Evolutionary conservation across 2,113 vertebrate species (phyloP), one percentile per base, ranked within the genome.

Genomic region (Oxygymnocypris stewartii): DNA sequence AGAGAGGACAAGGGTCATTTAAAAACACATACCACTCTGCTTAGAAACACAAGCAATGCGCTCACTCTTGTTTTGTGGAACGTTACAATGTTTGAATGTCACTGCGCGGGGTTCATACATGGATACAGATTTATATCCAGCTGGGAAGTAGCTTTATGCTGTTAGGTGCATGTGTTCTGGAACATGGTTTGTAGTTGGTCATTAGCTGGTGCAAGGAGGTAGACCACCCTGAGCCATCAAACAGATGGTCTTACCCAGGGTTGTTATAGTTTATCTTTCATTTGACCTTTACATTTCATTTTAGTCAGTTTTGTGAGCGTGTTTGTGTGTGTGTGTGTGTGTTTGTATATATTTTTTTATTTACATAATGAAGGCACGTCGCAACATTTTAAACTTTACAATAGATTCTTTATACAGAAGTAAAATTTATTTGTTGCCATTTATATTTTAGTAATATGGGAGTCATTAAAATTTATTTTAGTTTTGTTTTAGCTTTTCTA

Each of bases 1-100:
- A 73, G 80, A 63, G 75, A 75, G 84, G 73, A 86, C 84, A 86
- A 47, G 83, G 85, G 77, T 87, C 74, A 88, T 35, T 75, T 83
- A 82, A 40, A 88, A 86, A 87, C 86, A 86, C 61, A 87, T 73
- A 77, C 42, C 84, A 81, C 67, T 77, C 51, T 63, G 54, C 69
- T 57, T 31, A 4, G 31, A 57, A 61, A 87, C 86, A 86, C 65
- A 76, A 51, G n/a, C 82, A 65, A 44, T 28, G 31, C 31, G 31
- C 75, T 28, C 69, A 37, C 42, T 75, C 44, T 42, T 35, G 8
- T 77, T 44, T 57, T 74, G 82, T 16, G 25, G 20, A 74, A 40
- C 31, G 40, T 40, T 35, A 74, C 67, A 59, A 42, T 74, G 47
- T 69, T 82, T 69, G 6, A 61, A 11, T 13, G 42, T 13, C 73